Evolutionary conservation across 1,140 invertebrate genomes (phyloP), one percentile per base, ranked within the genome.

Genomic region (Galleria mellonella): DNA sequence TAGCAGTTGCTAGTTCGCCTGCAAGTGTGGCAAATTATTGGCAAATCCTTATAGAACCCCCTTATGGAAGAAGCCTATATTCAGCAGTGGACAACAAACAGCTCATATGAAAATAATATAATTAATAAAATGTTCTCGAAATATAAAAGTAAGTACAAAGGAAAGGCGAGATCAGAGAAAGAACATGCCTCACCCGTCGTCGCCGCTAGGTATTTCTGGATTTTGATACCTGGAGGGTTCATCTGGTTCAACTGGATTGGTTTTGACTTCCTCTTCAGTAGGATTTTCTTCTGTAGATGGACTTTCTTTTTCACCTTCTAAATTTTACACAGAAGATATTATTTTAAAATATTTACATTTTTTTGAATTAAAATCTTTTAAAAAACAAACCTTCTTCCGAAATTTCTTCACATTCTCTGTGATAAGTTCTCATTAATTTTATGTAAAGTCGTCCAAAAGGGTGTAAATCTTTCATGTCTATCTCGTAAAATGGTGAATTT

Each of bases 151-250:
- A 23, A 23, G 17, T 2, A 23, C 6, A 23, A 23, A 23, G 17
- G 17, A 23, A 23, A 3, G 17, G 17, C 17, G 2, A 23, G 17
- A 23, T 60, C 30, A 40, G 49, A 54, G 47, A 31, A 50, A 44
- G 35, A 55, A 23, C 44, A 57, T 57, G 58, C 43, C 76, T 82
- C 73, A 82, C 79, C 79, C 60, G 55, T 59, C 62, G 35, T 61
- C 62, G 58, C 62, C 60, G 64, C 53, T 67, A 75, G 40, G 58
- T 70, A 76, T 52, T 53, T 70, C 55, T 62, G 72, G 55, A 53
- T 69, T 70, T 73, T 71, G 77, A 62, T 84, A 84, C 81, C 81
- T 84, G 72, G 81, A 81, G 13, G 75, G 69, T 50, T 66, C 62
- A 45, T 73, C 62, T 9, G 81, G 81, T 42, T 82, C 81, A n/a